Base-by-base conservation (phyloP, 2,113 vertebrate genomes). In the Fukomys damarensis region DNA sequence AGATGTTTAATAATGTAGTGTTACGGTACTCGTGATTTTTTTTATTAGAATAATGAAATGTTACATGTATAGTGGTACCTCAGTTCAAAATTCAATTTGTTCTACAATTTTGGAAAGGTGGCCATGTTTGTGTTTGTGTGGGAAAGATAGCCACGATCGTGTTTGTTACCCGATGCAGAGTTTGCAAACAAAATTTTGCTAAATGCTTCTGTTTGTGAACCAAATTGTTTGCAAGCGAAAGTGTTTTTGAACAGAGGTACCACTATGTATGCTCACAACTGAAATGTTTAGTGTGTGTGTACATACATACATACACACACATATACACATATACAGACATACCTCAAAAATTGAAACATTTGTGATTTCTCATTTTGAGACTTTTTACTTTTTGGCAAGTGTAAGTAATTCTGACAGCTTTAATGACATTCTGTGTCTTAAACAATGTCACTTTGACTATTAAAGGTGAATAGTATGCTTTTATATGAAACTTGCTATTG, bases 41-140 rank as follows among this genome's bases (percentile, higher is more conserved):
- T 96, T 89, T n/a, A 56, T 85, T 89, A 38, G 88, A 92, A 59
- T 63, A 92, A 77, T 20, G 80, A 58, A 90, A 49, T 96, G 11
- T 41, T 85, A 72, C 24, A 28, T 76, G n/a, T 10, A 28, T 13
- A 84, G 70, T 72, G 38, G n/a, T 43, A 41, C 72, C 41, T 46
- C 41, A 46, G 41, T 74, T 46, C 4, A 6, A 5, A 46, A 74
- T 41, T 74, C 46, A 46, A 74, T 74, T 74, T 74, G 41, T 74
- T 46, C 41, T 46, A 16, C 41, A 41, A 74, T 74, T 74, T 74
- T 74, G 41, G 72, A 74, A 46, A 46, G 72, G 41, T 74, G 41
- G 72, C 72, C 24, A 74, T 12, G 28, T 74, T 74, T 74, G 10
- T 74, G 24, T 43, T 74, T 26, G 10, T 74, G 38, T 43, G 24